These are phyloP conservation scores for Stratiomys singularior DNA, from an alignment of 2,888 invertebrate genomes.

Conservation along the genomic window DNA sequence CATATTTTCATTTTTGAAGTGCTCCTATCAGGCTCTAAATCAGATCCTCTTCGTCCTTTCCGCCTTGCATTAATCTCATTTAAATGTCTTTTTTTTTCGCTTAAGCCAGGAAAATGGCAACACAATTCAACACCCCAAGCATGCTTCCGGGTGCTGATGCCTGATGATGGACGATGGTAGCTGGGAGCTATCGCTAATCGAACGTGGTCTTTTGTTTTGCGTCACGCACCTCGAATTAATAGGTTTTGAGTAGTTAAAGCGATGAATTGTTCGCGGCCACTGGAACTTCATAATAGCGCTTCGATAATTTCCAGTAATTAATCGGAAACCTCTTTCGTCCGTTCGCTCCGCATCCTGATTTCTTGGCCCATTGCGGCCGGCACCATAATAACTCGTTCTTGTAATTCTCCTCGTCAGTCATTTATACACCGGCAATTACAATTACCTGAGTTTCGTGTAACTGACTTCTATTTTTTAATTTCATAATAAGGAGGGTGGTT, in stretches of 20 bases:
- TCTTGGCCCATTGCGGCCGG: slow-evolving; percentile 7
- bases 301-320: slow-evolving; percentile 56
- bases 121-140: background rate
- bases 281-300: slow-evolving; percentile 53
- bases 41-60: no score
- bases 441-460: slow-evolving; percentile 54
- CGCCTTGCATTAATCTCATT: no score
- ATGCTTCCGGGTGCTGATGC: background rate
- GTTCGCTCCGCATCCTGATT: slow-evolving; percentile 48
- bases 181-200: slow-evolving; percentile 52
- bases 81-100: no score
- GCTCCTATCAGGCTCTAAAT: no score
- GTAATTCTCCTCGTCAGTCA: slow-evolving; percentile 36
- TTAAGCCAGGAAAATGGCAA: no score
- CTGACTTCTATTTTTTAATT: slow-evolving; percentile 44
- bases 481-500: slow-evolving; percentile 43
- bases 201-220: slow-evolving; percentile 55
- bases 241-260: slow-evolving; percentile 52
- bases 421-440: slow-evolving; percentile 46
- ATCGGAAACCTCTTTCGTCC: slow-evolving; percentile 52
- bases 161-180: background rate
- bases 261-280: slow-evolving; percentile 43
- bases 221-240: slow-evolving; percentile 55
- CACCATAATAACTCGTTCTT: slow-evolving; percentile 35
- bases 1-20: no score